Percentiles rank a stretch among this genome's conserved stretches.
Evolutionary conservation across 2,113 vertebrate species (phyloP).

Genomic region (Willisornis vidua): DNA sequence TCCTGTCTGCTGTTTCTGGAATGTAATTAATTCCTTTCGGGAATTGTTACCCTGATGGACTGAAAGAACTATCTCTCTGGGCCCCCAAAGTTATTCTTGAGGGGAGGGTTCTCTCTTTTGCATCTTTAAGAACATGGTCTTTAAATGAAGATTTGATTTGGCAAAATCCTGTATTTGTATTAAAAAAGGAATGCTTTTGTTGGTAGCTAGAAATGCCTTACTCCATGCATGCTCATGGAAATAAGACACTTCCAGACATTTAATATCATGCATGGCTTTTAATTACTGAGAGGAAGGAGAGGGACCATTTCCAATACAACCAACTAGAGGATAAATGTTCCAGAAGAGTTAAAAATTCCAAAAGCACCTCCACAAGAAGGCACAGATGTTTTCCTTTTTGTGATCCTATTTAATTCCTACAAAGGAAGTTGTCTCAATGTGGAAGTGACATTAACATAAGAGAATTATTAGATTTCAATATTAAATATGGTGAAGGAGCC

Average conservation of each 20-base stretch:
- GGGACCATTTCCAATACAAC: not conserved
- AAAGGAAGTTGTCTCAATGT: not conserved
- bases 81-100: not conserved
- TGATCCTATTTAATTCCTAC: not conserved
- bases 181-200: not conserved
- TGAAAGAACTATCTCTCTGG: not conserved
- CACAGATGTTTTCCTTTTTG: not conserved
- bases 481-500: not conserved
- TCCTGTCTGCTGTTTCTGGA: conserved; percentile 45
- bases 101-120: not conserved
- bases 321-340: not conserved
- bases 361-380: not conserved
- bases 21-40: conserved; percentile 27
- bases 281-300: not conserved
- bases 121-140: not conserved
- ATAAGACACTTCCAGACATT: not conserved
- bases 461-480: not conserved
- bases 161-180: not conserved
- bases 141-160: not conserved
- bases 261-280: not conserved
- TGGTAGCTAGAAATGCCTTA: not conserved
- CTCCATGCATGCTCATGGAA: not conserved
- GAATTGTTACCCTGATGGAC: not conserved
- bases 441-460: not conserved
- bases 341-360: not conserved